These are phyloP conservation scores for Pangasianodon gigas DNA, from an alignment of 2,113 vertebrate species.

Conservation along the genomic window DNA sequence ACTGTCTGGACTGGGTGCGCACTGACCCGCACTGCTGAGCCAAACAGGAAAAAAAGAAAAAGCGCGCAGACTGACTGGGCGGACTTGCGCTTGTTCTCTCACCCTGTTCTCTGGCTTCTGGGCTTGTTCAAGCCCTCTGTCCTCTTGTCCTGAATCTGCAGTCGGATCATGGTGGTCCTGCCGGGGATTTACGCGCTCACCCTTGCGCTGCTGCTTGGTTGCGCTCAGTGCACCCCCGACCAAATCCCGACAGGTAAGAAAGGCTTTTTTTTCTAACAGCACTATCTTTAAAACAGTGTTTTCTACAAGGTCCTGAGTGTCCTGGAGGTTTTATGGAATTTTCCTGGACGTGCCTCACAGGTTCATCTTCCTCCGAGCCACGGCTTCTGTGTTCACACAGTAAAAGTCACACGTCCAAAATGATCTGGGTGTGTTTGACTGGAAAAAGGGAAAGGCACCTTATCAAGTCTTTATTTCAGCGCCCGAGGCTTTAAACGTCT, in stretches of 20 bases:
- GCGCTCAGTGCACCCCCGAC: neutral
- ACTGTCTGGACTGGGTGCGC: neutral
- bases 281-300: neutral
- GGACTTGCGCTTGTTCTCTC: constrained; percentile 7
- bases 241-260: constrained; percentile 21
- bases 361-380: neutral
- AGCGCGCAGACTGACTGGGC: neutral
- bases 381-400: neutral
- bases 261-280: neutral
- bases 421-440: neutral
- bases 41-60: neutral
- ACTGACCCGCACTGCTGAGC: neutral
- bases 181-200: neutral
- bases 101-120: neutral
- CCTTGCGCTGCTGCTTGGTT: neutral
- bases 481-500: neutral
- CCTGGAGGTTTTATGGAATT: neutral
- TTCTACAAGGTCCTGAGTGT: too few relatives aligned
- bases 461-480: neutral
- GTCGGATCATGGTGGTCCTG: neutral
- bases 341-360: neutral
- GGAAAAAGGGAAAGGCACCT: neutral
- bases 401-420: neutral
- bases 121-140: neutral
- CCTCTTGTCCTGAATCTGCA: neutral